Evolutionary conservation across 2,113 vertebrate species (phyloP).

Genomic region (Sander lucioperca): DNA sequence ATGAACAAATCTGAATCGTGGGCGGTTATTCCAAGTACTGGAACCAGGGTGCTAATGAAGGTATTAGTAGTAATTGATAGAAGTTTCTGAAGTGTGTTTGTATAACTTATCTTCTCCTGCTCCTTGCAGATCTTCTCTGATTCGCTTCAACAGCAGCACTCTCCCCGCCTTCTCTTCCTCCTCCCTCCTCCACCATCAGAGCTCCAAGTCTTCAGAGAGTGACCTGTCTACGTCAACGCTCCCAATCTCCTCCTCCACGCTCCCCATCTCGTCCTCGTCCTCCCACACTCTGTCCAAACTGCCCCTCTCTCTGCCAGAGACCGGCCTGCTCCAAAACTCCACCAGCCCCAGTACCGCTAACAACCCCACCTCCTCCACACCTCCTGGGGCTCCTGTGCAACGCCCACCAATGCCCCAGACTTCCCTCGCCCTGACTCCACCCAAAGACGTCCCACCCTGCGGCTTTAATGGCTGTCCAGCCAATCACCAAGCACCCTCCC

Average conservation of each 20-base stretch:
- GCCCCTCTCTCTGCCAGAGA: slow-evolving; percentile 67
- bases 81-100: background rate
- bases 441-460: slow-evolving; percentile 72
- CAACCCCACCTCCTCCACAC: slow-evolving; percentile 23
- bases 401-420: slow-evolving; percentile 65
- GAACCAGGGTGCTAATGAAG: background rate
- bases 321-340: slow-evolving; percentile 46
- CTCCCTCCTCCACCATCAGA: slow-evolving; percentile 68
- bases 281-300: slow-evolving; percentile 60
- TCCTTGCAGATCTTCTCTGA: slow-evolving; percentile 73
- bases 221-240: slow-evolving; percentile 77
- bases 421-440: slow-evolving; percentile 17
- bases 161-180: slow-evolving; percentile 71
- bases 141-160: slow-evolving; percentile 81
- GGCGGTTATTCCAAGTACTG: background rate
- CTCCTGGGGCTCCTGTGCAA: slow-evolving; percentile 56
- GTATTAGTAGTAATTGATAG: background rate
- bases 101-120: slow-evolving; percentile 35
- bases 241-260: slow-evolving; percentile 61
- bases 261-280: slow-evolving; percentile 61
- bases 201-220: slow-evolving; percentile 80
- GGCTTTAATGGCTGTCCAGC: slow-evolving; percentile 79
- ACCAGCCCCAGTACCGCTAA: slow-evolving; percentile 10
- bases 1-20: background rate
- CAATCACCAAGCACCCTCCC: slow-evolving; percentile 62